A percentile compares a stretch with the other conserved stretches of the same genome.
phyloP scores from a whole-genome alignment of 30 jellyfish, hydroid and myxozoan species.

The Aurelia aurita region DNA sequence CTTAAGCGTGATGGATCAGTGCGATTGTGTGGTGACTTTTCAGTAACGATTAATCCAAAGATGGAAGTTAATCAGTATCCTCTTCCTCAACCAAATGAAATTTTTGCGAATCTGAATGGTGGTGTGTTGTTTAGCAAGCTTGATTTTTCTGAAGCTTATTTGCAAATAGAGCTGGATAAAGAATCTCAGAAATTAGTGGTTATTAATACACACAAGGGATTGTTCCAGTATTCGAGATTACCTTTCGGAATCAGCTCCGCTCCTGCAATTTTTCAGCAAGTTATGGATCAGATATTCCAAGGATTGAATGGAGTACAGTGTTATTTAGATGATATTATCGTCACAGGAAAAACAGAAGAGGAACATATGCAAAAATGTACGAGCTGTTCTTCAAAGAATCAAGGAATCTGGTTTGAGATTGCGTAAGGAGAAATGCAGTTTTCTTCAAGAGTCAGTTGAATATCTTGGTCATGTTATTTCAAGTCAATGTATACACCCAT shows the following conservation, averaged over 20 bases:
- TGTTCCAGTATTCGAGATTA: conserved; percentile 51
- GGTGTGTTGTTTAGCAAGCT: no score
- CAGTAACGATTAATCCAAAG: conserved; percentile 67
- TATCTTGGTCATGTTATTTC: no score
- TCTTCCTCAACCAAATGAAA: conserved; percentile 60
- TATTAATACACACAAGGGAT: no score
- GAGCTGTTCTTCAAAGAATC: no score
- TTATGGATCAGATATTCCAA: conserved; percentile 60
- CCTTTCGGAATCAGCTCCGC: conserved; percentile 76
- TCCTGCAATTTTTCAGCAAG: conserved; percentile 73
- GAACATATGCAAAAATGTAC: no score
- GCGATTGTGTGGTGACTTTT: conserved; percentile 67
- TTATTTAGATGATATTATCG: conserved; percentile 52
- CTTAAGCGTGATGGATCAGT: conserved; percentile 75
- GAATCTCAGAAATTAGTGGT: no score
- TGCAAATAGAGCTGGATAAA: no score
- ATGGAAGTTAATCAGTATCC: conserved; percentile 74
- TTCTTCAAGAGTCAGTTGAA: no score
- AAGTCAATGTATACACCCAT: no score
- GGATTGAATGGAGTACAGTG: conserved; percentile 59
- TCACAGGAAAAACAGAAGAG: conserved; percentile 48
- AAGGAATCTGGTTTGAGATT: no score
- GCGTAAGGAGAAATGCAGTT: no score
- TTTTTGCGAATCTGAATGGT: conserved; percentile 56
- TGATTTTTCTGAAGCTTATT: no score